Percentiles rank a stretch among this genome's conserved stretches.
phyloP scores from a whole-genome alignment of 2,888 invertebrate species.

The Trichopria drosophilae region DNA sequence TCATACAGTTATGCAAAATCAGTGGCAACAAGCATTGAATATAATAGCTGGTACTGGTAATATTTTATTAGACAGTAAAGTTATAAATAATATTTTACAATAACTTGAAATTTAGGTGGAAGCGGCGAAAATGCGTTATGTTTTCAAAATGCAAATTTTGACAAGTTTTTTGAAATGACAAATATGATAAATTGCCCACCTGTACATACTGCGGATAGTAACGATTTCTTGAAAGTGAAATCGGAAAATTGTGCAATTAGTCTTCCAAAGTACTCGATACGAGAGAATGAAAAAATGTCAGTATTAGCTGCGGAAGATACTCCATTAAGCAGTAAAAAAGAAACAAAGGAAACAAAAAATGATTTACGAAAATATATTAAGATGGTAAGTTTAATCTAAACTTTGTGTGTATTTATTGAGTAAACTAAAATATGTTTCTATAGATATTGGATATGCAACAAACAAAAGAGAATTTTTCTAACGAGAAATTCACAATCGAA shows the following conservation, averaged over 20 bases:
- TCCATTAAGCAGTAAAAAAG: slow-evolving; percentile 52
- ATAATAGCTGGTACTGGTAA: slow-evolving; percentile 67
- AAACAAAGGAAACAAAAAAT: slow-evolving; percentile 52
- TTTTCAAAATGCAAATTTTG: slow-evolving; percentile 45
- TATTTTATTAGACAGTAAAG: neutral
- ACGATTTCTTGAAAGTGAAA: slow-evolving; percentile 44
- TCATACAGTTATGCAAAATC: slow-evolving; percentile 77
- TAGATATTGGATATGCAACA: slow-evolving; percentile 55
- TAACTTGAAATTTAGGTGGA: slow-evolving; percentile 40
- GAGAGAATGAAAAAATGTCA: no score
- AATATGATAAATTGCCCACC: slow-evolving; percentile 41
- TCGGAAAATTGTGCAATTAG: slow-evolving; percentile 32
- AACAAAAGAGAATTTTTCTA: slow-evolving; percentile 41
- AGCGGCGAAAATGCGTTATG: slow-evolving; percentile 46
- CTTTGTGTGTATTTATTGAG: neutral
- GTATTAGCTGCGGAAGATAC: slow-evolving; percentile 52
- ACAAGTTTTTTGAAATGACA: slow-evolving; percentile 47
- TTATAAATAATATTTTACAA: slow-evolving; percentile 6
- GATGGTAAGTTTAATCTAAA: slow-evolving; percentile 52
- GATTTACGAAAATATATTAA: slow-evolving; percentile 61
- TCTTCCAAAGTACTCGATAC: no score
- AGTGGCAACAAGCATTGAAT: slow-evolving; percentile 77
- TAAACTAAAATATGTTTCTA: slow-evolving; percentile 10
- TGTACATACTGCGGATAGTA: slow-evolving; percentile 9
- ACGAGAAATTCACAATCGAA: slow-evolving; percentile 37